Evolutionary conservation across 2,113 vertebrate genomes (phyloP).

Genomic region (Chinchilla lanigera): DNA sequence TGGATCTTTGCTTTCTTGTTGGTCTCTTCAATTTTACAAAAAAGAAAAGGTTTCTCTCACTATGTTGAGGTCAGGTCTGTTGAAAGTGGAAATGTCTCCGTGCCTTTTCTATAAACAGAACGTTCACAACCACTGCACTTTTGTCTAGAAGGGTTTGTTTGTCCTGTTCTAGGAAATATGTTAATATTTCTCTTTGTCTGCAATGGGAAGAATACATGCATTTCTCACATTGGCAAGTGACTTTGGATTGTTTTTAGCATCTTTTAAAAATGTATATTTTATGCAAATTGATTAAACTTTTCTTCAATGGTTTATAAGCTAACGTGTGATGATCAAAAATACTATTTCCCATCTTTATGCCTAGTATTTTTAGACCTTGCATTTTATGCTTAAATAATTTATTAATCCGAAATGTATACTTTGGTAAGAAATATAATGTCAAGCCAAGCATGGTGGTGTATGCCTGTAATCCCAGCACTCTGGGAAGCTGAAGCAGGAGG

Average conservation of each 20-base stretch:
- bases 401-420: not conserved
- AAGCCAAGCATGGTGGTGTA: not conserved
- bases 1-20: not conserved
- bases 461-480: not conserved
- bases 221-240: not conserved
- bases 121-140: not conserved
- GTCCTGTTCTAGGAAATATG: not conserved
- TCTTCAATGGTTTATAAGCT: not conserved
- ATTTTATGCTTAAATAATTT: not conserved
- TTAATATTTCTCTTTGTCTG: not conserved
- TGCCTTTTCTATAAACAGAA: too few species aligned
- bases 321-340: not conserved
- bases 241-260: not conserved
- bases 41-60: not conserved
- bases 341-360: not conserved
- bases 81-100: not conserved
- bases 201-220: not conserved
- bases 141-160: not conserved
- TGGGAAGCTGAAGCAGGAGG: not conserved
- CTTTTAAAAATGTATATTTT: not conserved
- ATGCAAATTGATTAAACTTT: not conserved
- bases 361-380: not conserved
- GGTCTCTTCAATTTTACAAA: not conserved
- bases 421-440: not conserved
- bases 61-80: not conserved